phyloP scores from a whole-genome alignment of 2,888 invertebrate genomes.

The Ashinkailepas kermadecensis region DNA sequence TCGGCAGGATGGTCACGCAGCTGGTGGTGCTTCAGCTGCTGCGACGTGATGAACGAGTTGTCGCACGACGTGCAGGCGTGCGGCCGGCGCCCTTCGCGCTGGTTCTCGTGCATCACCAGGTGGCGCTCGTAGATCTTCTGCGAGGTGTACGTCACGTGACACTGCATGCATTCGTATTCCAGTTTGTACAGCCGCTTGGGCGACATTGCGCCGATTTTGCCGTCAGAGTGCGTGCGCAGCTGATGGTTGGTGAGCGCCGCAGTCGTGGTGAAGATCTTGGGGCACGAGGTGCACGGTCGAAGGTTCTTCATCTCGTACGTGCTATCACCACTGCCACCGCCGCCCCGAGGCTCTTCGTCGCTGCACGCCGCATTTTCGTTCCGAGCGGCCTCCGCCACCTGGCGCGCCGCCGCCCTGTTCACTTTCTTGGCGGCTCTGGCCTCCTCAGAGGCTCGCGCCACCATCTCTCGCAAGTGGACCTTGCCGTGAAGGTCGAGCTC shows the following conservation, averaged over 20 bases:
- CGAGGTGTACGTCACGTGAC: slow-evolving; percentile 19
- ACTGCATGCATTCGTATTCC: background rate
- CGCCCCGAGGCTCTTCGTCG: background rate
- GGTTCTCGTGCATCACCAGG: slow-evolving; percentile 1
- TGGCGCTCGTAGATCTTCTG: background rate
- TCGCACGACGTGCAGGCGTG: background rate
- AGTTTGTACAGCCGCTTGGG: background rate
- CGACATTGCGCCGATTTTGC: background rate
- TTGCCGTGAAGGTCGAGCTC: background rate
- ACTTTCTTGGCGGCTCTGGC: background rate
- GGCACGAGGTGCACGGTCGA: background rate
- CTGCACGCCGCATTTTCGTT: no score
- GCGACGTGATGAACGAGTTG: background rate
- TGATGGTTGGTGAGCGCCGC: background rate
- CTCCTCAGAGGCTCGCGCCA: background rate
- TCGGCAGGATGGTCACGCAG: background rate
- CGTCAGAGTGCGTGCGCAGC: background rate
- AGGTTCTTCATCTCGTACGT: slow-evolving; percentile 9
- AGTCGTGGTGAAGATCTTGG: background rate
- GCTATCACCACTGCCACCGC: no score
- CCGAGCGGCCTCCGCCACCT: background rate
- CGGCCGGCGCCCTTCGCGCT: background rate
- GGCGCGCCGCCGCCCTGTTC: background rate
- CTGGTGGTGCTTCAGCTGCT: slow-evolving; percentile 1
- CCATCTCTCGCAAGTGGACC: background rate